phyloP scores from a whole-genome alignment of 2,113 vertebrate genomes.

The Pseudois nayaur region DNA sequence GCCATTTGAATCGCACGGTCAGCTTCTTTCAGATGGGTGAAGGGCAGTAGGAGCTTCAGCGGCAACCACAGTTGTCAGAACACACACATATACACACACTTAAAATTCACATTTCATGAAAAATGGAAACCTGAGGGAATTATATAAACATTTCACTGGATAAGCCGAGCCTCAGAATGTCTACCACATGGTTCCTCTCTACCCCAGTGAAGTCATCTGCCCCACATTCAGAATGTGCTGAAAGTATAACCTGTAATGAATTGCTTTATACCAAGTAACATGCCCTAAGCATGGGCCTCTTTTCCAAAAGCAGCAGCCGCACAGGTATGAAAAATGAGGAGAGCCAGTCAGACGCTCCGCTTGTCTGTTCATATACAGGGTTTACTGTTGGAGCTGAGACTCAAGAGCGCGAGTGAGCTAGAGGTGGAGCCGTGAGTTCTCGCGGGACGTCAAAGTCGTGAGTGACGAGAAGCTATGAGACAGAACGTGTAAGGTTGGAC shows the following conservation, averaged over 20 bases:
- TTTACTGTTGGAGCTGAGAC: neutral
- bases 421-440: neutral
- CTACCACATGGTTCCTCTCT: neutral
- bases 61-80: neutral
- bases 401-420: neutral
- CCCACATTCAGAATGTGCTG: neutral
- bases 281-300: too few species aligned
- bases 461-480: neutral
- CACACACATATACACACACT: neutral
- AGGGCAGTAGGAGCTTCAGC: neutral
- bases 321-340: neutral
- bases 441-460: rapidly evolving
- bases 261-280: neutral
- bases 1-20: neutral
- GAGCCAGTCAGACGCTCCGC: neutral
- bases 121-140: neutral
- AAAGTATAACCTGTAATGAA: neutral
- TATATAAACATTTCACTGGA: neutral
- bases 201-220: neutral
- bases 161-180: neutral
- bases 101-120: neutral
- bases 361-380: neutral
- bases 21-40: neutral
- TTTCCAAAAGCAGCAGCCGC: neutral
- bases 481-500: neutral